Evolutionary conservation across 2,113 vertebrate species (phyloP), one percentile per base, ranked within the genome.

Genomic region (Deroptyus accipitrinus): DNA sequence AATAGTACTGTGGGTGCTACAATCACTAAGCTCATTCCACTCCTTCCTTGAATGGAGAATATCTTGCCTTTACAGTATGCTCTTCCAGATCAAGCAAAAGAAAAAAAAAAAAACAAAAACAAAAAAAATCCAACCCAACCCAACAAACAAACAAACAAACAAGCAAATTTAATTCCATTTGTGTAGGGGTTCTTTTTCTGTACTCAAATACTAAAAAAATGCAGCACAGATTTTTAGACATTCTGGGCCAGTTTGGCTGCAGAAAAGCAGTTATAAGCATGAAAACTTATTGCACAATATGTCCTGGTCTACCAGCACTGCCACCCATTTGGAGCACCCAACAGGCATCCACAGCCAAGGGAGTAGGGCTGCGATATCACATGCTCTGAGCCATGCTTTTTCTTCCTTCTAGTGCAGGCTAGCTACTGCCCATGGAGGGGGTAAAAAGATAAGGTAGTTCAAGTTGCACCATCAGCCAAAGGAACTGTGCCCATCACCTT

Each of bases 271-370:
- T 61, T 37, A 41, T 16, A 61, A 73, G 4, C 12, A 33, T 8
- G 31, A 66, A 17, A 52, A 42, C 24, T 25, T 31, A 8, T 41
- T 55, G 35, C 0, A 0, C 11, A 41, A 19, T 22, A 20, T 13
- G 33, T 35, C 16, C 11, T 62, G 9, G 2, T 37, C 17, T 41
- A 52, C 14, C 64, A 78, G 12, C 10, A 27, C 28, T 74, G 6
- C 18, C 42, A 16, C 4, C 4, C 5, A 9, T 48, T 59, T 2
- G 1, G 28, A 59, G 12, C 8, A 67, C 8, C 12, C 12, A 55
- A 48, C 0, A 3, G 35, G 15, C 35, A 63, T 46, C 52, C 54
- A 9, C 0, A 1, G 12, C 17, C 11, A 57, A 16, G 12, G 20
- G 1, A 55, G 10, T 7, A 85, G 70, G 66, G 7, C 39, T 61